Base-by-base conservation (phyloP, 2,888 invertebrate genomes). In the Nomada hirtipes region DNA sequence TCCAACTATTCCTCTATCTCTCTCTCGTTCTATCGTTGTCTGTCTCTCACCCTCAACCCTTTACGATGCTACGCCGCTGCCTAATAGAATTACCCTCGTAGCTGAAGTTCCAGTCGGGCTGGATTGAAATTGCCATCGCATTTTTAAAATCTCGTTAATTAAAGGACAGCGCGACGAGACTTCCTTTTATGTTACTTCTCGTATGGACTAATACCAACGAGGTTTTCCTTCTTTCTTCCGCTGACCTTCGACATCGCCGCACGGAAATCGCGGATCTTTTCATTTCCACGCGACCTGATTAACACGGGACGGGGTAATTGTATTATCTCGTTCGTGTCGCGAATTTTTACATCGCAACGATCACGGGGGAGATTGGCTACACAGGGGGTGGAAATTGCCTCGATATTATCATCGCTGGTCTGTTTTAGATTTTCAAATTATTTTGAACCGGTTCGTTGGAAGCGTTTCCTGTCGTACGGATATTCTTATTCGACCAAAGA, bases 81-180 rank as follows among this genome's bases (percentile, higher is more conserved):
- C 91, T 94, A 94, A 94, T 94, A 94, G 93, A 94, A 94, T 94
- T 93, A 93, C 92, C 90, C 92, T 92, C 92, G 80, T 89, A 88
- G 90, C 91, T 91, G 78, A 91, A 92, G 92, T 91, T 92, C 36
- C 36, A 91, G 90, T 89, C 89, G 88, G 86, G 88, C 89, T 88
- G 90, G 91, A 93, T 93, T 93, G 93, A 93, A 93, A 93, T 92
- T 91, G 90, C 91, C 89, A 88, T 92, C 90, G 89, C 91, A 91
- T 91, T 92, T 92, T 92, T 92, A 91, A 91, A 91, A 91, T 90
- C 88, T 87, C 88, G 88, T 89, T 91, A 90, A 91, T 91, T 91
- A 90, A 88, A 61, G 61, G 63, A 52, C 70, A 42, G 55, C 72
- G 55, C 60, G 23, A 60, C 57, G 23, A 50, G 52, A 7, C 67